Evolutionary conservation across 2,888 invertebrate genomes (phyloP).

Genomic region (Anoplius nigerrimus): DNA sequence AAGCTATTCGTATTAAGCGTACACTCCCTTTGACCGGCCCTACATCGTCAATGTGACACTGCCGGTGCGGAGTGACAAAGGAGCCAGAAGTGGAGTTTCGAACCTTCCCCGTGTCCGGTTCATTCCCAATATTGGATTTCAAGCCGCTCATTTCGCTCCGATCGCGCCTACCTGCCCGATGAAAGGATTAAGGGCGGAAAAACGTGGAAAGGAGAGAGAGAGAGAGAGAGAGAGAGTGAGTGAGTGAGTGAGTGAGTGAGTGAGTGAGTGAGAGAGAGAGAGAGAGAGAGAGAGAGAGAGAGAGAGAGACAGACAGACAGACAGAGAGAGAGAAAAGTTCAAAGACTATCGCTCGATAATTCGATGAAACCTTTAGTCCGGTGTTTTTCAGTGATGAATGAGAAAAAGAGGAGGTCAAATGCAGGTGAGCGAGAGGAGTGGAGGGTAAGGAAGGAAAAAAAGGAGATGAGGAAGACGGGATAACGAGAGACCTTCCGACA

Average conservation of each 20-base stretch:
- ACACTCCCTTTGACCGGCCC: too few relatives aligned
- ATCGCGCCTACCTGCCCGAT: too few relatives aligned
- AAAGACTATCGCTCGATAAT: constrained; percentile 35
- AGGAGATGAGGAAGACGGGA: not conserved
- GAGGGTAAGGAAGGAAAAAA: not conserved
- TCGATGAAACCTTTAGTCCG: constrained; percentile 28
- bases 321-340: constrained; percentile 8
- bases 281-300: not conserved
- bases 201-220: not conserved
- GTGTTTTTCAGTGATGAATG: not conserved
- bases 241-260: not conserved
- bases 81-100: too few relatives aligned
- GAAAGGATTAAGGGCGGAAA: too few relatives aligned
- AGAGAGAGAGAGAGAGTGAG: not conserved
- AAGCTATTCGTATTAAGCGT: too few relatives aligned
- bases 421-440: not conserved
- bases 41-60: too few relatives aligned
- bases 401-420: too few relatives aligned
- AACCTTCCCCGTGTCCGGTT: too few relatives aligned
- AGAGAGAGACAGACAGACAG: not conserved
- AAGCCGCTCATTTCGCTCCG: too few relatives aligned
- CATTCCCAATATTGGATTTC: too few relatives aligned
- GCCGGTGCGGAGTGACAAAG: too few relatives aligned
- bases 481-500: not conserved
- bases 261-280: not conserved